Evolutionary conservation across 2,888 invertebrate genomes (phyloP), one percentile per base, ranked within the genome.

Genomic region (Epsilonema sp.): DNA sequence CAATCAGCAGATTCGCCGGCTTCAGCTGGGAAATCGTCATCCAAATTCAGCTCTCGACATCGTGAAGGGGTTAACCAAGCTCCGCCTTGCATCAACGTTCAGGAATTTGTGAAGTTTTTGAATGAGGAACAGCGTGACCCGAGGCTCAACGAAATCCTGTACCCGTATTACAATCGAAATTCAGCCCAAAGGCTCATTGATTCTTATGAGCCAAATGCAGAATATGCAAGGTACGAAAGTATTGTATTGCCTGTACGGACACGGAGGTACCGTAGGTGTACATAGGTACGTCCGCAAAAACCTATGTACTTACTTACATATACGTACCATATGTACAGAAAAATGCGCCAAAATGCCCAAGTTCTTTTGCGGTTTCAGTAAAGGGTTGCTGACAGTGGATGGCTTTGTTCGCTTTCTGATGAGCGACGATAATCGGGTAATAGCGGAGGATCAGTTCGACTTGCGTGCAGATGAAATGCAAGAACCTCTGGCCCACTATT

Each of bases 361-460:
- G n/a, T n/a, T n/a, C n/a, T n/a, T n/a, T n/a, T n/a, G n/a, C n/a
- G n/a, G n/a, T n/a, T n/a, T n/a, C n/a, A n/a, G n/a, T n/a, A n/a
- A n/a, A n/a, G n/a, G n/a, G n/a, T n/a, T n/a, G n/a, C n/a, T 76
- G 16, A 16, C 38, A 21, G 16, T 87, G 69, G 89, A 90, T 68
- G 90, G 92, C 31, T 76, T 94, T 56, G 87, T 89, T 69, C 79
- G 89, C 51, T 94, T 90, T 72, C 75, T 94, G 56, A 92, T 94
- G 89, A 89, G 90, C 0, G 92, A 94, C 67, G 92, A 94, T 71
- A 94, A 94, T 71, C 90, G 90, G 0, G 92, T 92, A 0, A 90
- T 94, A 54, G 92, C 92, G 70, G 74, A 94, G 55, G 92, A 94
- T 69, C 76, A 89, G 16, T 72, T 45, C 25, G 49, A 49, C 24